Percentiles rank a stretch among this genome's conserved stretches.
Conservation (phyloP, 2,888 invertebrate species). For the Agrochola lychnidis region DNA sequence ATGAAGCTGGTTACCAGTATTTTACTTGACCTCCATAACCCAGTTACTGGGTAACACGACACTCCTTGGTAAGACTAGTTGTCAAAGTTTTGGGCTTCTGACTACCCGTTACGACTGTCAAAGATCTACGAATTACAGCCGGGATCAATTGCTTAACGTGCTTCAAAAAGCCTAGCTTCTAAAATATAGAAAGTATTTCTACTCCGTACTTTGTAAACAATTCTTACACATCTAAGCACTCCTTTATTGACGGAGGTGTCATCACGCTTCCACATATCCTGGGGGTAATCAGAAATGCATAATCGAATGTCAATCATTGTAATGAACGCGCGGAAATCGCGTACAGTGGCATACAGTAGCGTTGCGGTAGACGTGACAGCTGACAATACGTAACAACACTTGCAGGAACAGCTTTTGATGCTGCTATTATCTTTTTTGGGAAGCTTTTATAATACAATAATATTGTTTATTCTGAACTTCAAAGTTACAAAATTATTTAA, state of each 20-base stretch:
- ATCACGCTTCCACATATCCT: constrained; percentile 44
- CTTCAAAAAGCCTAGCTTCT: neutral
- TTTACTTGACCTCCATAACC: no score
- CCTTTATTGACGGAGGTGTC: constrained; percentile 22
- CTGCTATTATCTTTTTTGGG: neutral
- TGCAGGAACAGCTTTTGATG: constrained; percentile 29
- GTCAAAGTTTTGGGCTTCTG: no score
- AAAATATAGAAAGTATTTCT: neutral
- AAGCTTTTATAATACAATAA: neutral
- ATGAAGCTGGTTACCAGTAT: no score
- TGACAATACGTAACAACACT: constrained; percentile 22
- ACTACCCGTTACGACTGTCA: neutral
- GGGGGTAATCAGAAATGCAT: constrained; percentile 60
- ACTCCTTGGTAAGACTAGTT: no score
- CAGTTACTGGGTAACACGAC: neutral
- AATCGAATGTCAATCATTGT: constrained; percentile 66
- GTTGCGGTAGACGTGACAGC: constrained; percentile 37
- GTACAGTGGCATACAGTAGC: constrained; percentile 27
- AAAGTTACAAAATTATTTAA: neutral
- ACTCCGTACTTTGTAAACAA: neutral
- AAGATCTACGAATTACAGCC: neutral
- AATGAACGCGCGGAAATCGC: constrained; percentile 50
- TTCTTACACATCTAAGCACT: constrained; percentile 15
- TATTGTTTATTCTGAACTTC: neutral
- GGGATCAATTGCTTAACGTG: neutral